phyloP scores from a whole-genome alignment of 2,797 vertebrate species.

The Myripristis jacobus region DNA sequence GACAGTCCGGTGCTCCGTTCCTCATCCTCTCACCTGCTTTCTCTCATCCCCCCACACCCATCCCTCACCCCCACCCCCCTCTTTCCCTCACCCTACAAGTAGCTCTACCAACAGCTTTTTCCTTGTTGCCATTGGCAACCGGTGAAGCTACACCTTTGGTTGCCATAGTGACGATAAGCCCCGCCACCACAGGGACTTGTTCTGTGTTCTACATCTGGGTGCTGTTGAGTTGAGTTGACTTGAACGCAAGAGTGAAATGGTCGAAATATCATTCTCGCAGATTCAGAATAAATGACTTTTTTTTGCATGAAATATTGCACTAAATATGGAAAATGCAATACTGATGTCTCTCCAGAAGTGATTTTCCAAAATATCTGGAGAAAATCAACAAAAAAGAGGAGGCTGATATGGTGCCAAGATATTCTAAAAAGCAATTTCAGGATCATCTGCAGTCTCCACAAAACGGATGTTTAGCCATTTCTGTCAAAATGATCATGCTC shows the following conservation, averaged over 20 bases:
- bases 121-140: constrained; percentile 69
- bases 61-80: constrained; percentile 10
- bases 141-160: constrained; percentile 79
- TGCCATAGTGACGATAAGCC: constrained; percentile 66
- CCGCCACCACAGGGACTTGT: constrained; percentile 59
- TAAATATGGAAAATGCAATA: background rate
- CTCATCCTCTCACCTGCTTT: constrained; percentile 65
- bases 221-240: constrained; percentile 26
- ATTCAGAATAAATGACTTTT: background rate
- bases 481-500: constrained; percentile 54
- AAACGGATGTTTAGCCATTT: constrained; percentile 41
- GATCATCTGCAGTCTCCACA: constrained; percentile 4
- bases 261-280: background rate
- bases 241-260: constrained; percentile 15
- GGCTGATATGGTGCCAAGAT: constrained; percentile 16
- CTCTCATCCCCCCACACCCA: constrained; percentile 25
- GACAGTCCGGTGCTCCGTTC: constrained; percentile 12
- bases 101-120: constrained; percentile 49
- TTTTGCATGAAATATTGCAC: background rate
- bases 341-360: background rate
- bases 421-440: constrained; percentile 32
- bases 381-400: background rate
- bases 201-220: constrained; percentile 56
- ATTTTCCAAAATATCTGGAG: background rate
- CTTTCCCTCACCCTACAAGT: constrained; percentile 8